These are phyloP conservation scores for Psephotus haematonotus DNA, from an alignment of 2,113 vertebrate genomes.

Conservation along the genomic window DNA sequence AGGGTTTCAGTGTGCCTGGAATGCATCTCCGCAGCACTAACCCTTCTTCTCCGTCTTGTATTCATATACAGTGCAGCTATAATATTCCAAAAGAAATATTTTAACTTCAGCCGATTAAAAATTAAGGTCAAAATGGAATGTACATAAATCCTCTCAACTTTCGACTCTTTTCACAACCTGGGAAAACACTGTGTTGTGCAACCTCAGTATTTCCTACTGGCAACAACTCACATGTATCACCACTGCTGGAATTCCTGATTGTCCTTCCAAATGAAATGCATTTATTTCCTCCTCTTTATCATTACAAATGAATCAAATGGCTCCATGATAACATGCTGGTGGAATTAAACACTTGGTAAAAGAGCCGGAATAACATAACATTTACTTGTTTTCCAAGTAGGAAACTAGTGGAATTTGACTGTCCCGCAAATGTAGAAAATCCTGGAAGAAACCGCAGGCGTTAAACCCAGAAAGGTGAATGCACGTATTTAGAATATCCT, in stretches of 20 bases:
- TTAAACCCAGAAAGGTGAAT: neutral
- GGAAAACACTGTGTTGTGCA: slow-evolving; percentile 48
- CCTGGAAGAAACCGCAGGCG: neutral
- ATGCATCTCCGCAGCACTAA: neutral
- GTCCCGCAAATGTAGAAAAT: neutral
- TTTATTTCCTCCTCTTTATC: slow-evolving; percentile 13
- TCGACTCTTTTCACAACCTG: neutral
- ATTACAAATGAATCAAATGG: neutral
- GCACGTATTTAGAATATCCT: neutral
- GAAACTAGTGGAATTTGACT: slow-evolving; percentile 28
- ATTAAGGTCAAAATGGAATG: neutral
- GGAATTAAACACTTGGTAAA: neutral
- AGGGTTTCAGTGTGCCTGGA: neutral
- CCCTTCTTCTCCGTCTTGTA: neutral
- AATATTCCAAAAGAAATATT: neutral
- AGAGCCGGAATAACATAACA: slow-evolving; percentile 2
- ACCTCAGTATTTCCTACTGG: slow-evolving; percentile 39
- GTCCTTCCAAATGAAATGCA: neutral
- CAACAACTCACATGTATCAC: slow-evolving; percentile 1
- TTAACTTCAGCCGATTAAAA: neutral
- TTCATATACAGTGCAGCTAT: neutral
- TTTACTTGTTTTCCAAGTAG: slow-evolving; percentile 17
- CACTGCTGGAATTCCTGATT: slow-evolving; percentile 38
- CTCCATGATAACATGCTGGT: neutral
- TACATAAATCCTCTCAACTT: neutral